Evolutionary conservation across 2,113 vertebrate genomes (phyloP).

Genomic region (Butorides virescens): DNA sequence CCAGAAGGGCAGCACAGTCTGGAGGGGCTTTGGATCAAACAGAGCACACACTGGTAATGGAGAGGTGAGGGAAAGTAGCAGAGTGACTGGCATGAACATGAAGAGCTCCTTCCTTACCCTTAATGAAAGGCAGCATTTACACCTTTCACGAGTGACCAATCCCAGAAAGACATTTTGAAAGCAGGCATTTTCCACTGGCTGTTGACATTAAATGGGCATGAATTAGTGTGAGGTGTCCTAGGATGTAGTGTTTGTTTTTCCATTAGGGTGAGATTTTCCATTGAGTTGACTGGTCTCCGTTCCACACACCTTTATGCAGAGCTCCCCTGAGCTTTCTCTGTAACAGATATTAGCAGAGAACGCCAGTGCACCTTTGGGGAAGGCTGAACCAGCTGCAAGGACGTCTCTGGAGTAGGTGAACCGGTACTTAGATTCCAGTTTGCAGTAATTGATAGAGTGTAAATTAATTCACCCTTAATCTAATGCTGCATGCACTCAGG

Average conservation of each 20-base stretch:
- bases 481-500: background rate
- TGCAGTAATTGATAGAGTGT: background rate
- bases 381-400: background rate
- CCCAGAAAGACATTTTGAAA: background rate
- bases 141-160: background rate
- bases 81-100: background rate
- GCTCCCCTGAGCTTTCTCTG: background rate
- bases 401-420: fast-evolving
- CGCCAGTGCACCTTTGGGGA: fast-evolving
- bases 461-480: background rate
- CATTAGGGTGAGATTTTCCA: background rate
- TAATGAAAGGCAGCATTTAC: background rate
- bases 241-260: background rate
- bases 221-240: background rate
- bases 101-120: background rate
- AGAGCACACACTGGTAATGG: background rate
- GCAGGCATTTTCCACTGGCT: background rate
- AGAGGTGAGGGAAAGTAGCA: background rate
- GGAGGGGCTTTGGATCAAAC: background rate
- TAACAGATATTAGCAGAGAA: background rate
- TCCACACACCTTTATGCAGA: background rate
- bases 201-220: background rate
- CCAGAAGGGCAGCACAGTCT: background rate
- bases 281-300: background rate
- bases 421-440: background rate